Evolutionary conservation across 2,888 invertebrate species (phyloP), one percentile per base, ranked within the genome.

Genomic region (Atrina japonica): DNA sequence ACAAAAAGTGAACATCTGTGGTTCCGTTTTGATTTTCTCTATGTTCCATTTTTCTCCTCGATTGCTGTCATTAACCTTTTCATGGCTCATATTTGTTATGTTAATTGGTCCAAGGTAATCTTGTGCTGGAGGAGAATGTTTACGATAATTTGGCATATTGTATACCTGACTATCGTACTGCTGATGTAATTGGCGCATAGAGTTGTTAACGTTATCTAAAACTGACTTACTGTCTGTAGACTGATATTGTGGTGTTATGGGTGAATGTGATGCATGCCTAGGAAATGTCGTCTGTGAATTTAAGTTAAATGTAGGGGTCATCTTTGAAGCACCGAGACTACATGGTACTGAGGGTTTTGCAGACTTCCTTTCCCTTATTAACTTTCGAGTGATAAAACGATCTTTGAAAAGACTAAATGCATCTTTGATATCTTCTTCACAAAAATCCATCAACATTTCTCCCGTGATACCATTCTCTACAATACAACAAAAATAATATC

Each of bases 351-450:
- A 27, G 1, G 52, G 27, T 52, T 52, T 52, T 11, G 18, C 18
- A 6, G 58, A 41, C 43, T 69, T 73, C 3, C 16, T 25, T 41
- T 77, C 77, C 3, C 79, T 65, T n/a, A 79, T 45, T 23, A 75
- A 45, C 52, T 79, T 79, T 11, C 79, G 49, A 52, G 77, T 67
- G 2, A 72, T 70, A 40, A 79, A 79, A 21, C 79, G 49, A 53
- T 79, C 79, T 63, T 77, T 79, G 65, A 79, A 79, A 6, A 77
- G 72, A 2, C 69, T 67, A 60, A 79, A 79, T 3, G 76, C 73
- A 61, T 79, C 79, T n/a, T 73, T 64, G 23, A 79, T 75, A 53
- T 79, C 79, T 7, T 75, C 79, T 63, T 79, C 79, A 56, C 77
- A 77, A 64, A 79, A 79, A 18, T 79, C 70, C 40, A 75, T 47